Evolutionary conservation across 23 tunicate species (phyloP).

Genomic region (Oikopleura dioica): DNA sequence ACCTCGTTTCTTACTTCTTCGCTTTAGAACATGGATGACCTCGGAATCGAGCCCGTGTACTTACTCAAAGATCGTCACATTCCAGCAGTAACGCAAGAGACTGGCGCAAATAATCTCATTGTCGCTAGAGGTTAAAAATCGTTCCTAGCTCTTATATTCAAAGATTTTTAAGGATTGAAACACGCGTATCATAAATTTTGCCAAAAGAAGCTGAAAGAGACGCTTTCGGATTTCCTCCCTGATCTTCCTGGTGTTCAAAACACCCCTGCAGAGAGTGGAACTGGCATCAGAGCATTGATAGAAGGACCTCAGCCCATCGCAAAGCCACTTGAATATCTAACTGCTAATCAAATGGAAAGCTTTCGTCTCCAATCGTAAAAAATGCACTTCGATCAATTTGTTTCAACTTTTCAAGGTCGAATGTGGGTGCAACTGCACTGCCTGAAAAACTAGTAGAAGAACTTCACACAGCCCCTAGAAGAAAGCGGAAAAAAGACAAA

Average conservation of each 20-base stretch:
- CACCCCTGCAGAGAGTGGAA: neutral
- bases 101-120: neutral
- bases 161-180: neutral
- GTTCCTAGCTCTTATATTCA: too few species aligned
- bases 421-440: neutral
- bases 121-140: too few species aligned
- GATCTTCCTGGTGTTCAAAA: neutral
- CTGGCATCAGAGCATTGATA: neutral
- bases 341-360: neutral
- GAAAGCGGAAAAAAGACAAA: neutral
- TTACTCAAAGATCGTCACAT: neutral
- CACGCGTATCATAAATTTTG: neutral
- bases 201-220: neutral
- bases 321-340: neutral
- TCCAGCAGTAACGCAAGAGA: neutral
- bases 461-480: neutral
- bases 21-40: neutral
- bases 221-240: neutral
- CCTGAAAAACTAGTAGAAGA: neutral
- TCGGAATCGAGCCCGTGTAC: neutral
- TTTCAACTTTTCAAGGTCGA: neutral
- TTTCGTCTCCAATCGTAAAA: neutral
- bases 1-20: neutral
- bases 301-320: conserved; percentile 1
- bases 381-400: neutral